Evolutionary conservation across 2,888 invertebrate species (phyloP).

Genomic region (Dryadula phaetusa): DNA sequence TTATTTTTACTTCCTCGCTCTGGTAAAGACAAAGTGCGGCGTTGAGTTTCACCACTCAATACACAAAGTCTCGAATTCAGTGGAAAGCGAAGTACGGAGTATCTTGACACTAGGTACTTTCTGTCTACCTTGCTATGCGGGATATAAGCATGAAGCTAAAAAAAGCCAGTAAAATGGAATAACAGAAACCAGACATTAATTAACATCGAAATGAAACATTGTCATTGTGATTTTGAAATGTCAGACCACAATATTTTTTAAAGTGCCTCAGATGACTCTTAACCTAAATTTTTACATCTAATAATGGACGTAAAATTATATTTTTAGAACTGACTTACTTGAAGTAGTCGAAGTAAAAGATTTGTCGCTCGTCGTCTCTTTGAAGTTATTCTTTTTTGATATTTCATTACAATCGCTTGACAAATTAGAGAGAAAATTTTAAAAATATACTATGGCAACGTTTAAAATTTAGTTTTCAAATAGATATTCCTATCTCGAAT

Average conservation of each 20-base stretch:
- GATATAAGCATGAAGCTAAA: no score
- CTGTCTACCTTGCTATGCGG: no score
- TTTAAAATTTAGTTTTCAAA: no score
- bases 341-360: slow-evolving; percentile 11
- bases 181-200: not conserved
- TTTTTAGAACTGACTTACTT: slow-evolving; percentile 24
- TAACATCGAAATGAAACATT: slow-evolving; percentile 1
- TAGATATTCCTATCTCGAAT: no score
- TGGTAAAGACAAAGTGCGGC: no score
- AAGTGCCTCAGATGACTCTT: slow-evolving; percentile 15
- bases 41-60: no score
- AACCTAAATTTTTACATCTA: slow-evolving; percentile 21
- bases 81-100: no score
- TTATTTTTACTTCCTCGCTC: no score
- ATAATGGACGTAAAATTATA: slow-evolving; percentile 18
- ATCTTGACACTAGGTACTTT: no score
- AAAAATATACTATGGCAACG: no score
- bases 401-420: not conserved
- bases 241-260: slow-evolving; percentile 8
- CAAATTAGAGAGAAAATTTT: not conserved
- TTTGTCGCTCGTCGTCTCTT: slow-evolving; percentile 18
- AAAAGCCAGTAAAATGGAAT: not conserved
- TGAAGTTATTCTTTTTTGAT: not conserved
- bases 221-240: not conserved
- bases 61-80: no score